Conservation (phyloP, 2,113 vertebrate species). For the Oreochromis niloticus region DNA sequence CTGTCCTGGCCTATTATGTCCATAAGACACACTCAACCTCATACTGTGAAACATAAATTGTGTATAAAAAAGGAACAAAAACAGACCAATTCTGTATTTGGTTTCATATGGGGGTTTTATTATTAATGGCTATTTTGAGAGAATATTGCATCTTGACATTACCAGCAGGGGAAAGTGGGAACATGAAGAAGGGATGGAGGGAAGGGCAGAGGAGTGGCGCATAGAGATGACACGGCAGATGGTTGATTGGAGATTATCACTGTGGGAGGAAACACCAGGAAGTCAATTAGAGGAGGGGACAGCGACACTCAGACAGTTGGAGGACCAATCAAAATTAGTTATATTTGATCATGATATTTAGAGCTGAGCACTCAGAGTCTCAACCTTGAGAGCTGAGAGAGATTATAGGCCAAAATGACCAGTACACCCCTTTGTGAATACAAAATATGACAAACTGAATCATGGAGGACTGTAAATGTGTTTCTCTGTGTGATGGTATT, state of each 20-base stretch:
- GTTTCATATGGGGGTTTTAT: not conserved
- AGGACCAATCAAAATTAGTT: constrained; percentile 30
- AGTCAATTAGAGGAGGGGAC: constrained; percentile 66
- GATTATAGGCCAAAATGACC: not conserved
- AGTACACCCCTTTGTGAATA: not conserved
- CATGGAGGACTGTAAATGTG: not conserved
- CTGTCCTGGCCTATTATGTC: constrained; percentile 55
- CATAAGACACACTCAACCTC: constrained; percentile 29
- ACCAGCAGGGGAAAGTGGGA: not conserved
- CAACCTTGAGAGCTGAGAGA: not conserved
- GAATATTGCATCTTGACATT: constrained; percentile 19
- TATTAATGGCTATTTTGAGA: constrained; percentile 1
- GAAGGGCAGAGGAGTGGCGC: constrained; percentile 9
- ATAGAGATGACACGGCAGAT: constrained; percentile 73
- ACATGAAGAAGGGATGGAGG: constrained; percentile 3
- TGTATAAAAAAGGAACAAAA: not conserved
- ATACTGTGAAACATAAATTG: not conserved
- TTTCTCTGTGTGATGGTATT: not conserved
- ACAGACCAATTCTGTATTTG: not conserved
- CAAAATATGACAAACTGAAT: not conserved
- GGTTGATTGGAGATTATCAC: constrained; percentile 83
- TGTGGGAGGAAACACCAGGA: constrained; percentile 71
- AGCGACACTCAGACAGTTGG: constrained; percentile 40
- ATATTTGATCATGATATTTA: not conserved
- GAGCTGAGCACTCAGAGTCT: not conserved